Evolutionary conservation across 1,140 invertebrate species (phyloP), one percentile per base, ranked within the genome.

Genomic region (Drosophila aff.): DNA sequence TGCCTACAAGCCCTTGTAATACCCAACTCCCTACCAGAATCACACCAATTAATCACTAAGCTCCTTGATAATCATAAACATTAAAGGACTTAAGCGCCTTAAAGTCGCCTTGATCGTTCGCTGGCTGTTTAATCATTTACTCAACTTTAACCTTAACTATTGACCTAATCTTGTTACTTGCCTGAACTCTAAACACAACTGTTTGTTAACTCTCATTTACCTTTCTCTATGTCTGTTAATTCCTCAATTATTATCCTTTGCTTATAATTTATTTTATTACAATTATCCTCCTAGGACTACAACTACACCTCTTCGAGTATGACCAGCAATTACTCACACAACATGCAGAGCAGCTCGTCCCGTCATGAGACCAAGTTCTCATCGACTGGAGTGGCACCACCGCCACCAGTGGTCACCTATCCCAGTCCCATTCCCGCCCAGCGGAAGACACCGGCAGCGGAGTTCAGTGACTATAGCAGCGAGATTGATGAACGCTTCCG

Each of bases 391-490:
- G 82, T 47, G 77, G 5, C 81, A 18, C 28, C 16, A 61, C 28
- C 16, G 60, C 77, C 94, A 47, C 75, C 92, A 5, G 81, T 83
- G 55, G 64, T 93, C 91, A 47, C 93, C 91, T 72, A 94, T 94
- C 62, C 94, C 93, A 91, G 74, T 65, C 87, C 87, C 9, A 79
- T 91, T 67, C 87, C 68, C 94, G 94, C 92, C 94, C 96, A 74
- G 94, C 94, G 41, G 95, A 95, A 94, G 96, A 97, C 93, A 85
- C 96, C 52, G 95, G 95, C 85, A 79, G 94, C 95, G 50, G 95
- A 96, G 93, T 96, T 96, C 82, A 95, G 95, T 82, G 96, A 97
- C 81, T 96, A 96, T 76, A 96, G 96, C 92, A 96, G 96, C 82
- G 96, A 97, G 82, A 96, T 95, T 67, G 96, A 96, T 57, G 94